phyloP scores from a whole-genome alignment of 53 echinoderm and acorn worm species.

The Holothuria scabra region DNA sequence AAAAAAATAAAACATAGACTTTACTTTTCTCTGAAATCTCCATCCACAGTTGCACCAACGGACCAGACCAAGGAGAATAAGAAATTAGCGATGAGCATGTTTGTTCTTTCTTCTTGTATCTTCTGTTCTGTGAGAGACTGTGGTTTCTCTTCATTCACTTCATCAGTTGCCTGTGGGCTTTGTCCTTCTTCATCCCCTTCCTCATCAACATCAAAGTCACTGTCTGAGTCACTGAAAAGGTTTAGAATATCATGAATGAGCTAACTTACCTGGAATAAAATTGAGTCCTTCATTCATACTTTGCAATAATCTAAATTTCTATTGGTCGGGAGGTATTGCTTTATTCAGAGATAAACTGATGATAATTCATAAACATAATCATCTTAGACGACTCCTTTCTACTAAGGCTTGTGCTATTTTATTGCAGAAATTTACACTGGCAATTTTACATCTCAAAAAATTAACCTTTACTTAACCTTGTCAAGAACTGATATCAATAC shows the following conservation, averaged over 20 bases:
- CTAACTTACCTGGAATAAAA: not conserved
- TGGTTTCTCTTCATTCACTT: conserved; percentile 56
- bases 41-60: conserved; percentile 86
- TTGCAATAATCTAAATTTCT: too few relatives aligned
- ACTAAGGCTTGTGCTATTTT: too few relatives aligned
- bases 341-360: too few relatives aligned
- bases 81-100: conserved; percentile 90
- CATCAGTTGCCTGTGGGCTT: conserved; percentile 60
- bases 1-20: not conserved
- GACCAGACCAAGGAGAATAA: conserved; percentile 96
- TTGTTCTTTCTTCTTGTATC: conserved; percentile 86
- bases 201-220: conserved; percentile 56
- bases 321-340: too few relatives aligned
- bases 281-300: too few relatives aligned
- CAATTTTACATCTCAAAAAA: too few relatives aligned
- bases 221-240: conserved; percentile 32
- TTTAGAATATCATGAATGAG: too few relatives aligned
- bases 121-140: conserved; percentile 87
- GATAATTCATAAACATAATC: too few relatives aligned
- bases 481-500: too few relatives aligned
- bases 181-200: conserved; percentile 52
- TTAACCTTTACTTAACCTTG: too few relatives aligned
- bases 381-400: too few relatives aligned
- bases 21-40: conserved; percentile 86
- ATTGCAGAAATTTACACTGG: too few relatives aligned